These are phyloP conservation scores for Phodopus roborovskii DNA, from an alignment of 2,113 vertebrate species.

Conservation along the genomic window DNA sequence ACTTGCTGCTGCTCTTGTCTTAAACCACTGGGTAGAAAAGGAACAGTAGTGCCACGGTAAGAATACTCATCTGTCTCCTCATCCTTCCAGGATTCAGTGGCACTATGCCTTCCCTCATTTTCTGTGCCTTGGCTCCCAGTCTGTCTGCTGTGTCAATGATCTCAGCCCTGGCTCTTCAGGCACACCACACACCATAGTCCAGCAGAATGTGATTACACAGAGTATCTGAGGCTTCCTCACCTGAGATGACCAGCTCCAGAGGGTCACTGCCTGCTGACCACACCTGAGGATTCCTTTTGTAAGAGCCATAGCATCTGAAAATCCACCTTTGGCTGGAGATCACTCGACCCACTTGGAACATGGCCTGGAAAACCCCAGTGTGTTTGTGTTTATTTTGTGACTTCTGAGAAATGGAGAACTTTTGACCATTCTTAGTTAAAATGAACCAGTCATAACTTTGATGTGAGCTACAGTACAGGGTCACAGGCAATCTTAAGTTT, in stretches of 20 bases:
- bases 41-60: rapidly evolving
- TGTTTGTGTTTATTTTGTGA: rapidly evolving
- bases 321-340: background rate
- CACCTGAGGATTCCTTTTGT: background rate
- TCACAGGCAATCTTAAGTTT: background rate
- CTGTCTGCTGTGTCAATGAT: too few species aligned
- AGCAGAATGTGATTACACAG: background rate
- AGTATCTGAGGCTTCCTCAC: background rate
- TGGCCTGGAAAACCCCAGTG: rapidly evolving
- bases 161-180: too few species aligned
- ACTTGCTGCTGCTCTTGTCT: background rate
- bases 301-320: background rate
- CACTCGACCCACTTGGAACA: background rate
- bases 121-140: too few species aligned
- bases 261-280: background rate
- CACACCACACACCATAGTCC: background rate
- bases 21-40: too few species aligned
- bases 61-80: too few species aligned
- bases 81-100: background rate
- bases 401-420: rapidly evolving
- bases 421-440: background rate
- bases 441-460: background rate
- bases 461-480: background rate
- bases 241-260: background rate
- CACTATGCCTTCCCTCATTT: background rate